Conservation (phyloP, 2,888 invertebrate genomes). For the Athripsodes cinereus region DNA sequence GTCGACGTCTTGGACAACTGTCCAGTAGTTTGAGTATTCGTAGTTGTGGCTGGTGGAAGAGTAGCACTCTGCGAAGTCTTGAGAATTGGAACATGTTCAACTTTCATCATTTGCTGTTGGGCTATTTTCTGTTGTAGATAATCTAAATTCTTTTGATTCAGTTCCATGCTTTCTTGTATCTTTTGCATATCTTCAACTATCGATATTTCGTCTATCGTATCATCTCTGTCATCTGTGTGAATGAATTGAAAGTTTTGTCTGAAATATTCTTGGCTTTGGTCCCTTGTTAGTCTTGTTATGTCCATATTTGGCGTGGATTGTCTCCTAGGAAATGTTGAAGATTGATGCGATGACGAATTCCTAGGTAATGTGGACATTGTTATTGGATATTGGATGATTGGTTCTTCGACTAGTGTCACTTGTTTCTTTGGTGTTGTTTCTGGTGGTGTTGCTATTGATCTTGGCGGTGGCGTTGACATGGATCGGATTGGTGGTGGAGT, state of each 20-base stretch:
- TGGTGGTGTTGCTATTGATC: conserved; percentile 28
- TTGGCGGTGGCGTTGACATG: conserved; percentile 48
- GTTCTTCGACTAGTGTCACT: conserved; percentile 24
- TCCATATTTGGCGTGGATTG: conserved; percentile 25
- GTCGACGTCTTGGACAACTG: conserved; percentile 48
- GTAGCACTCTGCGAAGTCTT: conserved; percentile 31
- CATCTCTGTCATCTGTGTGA: conserved; percentile 49
- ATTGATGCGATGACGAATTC: conserved; percentile 12
- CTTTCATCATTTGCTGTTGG: conserved; percentile 36
- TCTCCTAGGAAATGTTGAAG: conserved; percentile 19
- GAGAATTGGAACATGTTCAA: conserved; percentile 29
- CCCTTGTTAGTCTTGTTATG: conserved; percentile 19
- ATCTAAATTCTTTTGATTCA: conserved; percentile 47
- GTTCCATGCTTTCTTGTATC: conserved; percentile 49
- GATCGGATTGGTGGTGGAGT: conserved; percentile 43
- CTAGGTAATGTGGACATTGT: conserved; percentile 14
- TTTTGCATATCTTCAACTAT: conserved; percentile 39
- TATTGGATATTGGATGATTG: conserved; percentile 16
- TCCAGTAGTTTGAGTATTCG: conserved; percentile 38
- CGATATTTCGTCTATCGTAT: conserved; percentile 43
- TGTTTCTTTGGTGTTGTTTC: conserved; percentile 24
- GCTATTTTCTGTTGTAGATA: conserved; percentile 50
- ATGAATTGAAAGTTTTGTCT: conserved; percentile 51
- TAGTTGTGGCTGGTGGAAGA: conserved; percentile 35
- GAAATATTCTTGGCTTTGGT: conserved; percentile 42